Evolutionary conservation across 2,888 invertebrate species (phyloP).

Genomic region (Drosophila lutescens): DNA sequence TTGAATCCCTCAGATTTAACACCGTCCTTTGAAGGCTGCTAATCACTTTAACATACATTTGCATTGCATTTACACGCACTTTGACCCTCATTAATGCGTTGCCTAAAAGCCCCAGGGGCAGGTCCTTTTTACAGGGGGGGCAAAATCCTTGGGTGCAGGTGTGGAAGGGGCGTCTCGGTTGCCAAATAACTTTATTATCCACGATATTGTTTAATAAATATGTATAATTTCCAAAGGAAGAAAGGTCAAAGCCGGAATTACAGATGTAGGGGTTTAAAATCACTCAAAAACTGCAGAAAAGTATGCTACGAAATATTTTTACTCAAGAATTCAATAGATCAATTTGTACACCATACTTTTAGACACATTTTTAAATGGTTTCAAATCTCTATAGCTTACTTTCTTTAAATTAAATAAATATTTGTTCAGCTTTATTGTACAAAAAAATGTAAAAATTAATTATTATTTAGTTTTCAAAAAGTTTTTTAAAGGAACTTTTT

Average conservation of each 20-base stretch:
- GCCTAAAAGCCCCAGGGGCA: slow-evolving; percentile 58
- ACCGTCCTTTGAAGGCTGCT: slow-evolving; percentile 74
- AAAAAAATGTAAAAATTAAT: no score
- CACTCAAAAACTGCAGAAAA: no score
- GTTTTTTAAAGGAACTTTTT: background rate
- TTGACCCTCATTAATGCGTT: slow-evolving; percentile 76
- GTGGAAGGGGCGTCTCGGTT: background rate
- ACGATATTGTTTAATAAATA: slow-evolving; percentile 19
- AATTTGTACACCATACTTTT: background rate
- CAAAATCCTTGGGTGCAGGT: background rate
- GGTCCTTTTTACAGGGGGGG: slow-evolving; percentile 37
- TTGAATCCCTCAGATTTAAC: slow-evolving; percentile 55
- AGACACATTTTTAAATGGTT: no score
- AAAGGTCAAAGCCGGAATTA: background rate
- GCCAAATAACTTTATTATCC: slow-evolving; percentile 28
- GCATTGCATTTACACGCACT: slow-evolving; percentile 81
- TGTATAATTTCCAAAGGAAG: background rate
- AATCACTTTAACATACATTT: slow-evolving; percentile 82
- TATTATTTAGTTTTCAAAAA: no score
- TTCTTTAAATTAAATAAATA: no score
- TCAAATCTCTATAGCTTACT: no score
- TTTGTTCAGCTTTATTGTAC: no score
- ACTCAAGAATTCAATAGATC: background rate
- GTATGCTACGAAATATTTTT: no score
- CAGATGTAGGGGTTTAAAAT: background rate